Evolutionary conservation across 92 coral and sea anemone species (phyloP).

Genomic region (Virgularia gustaviana): DNA sequence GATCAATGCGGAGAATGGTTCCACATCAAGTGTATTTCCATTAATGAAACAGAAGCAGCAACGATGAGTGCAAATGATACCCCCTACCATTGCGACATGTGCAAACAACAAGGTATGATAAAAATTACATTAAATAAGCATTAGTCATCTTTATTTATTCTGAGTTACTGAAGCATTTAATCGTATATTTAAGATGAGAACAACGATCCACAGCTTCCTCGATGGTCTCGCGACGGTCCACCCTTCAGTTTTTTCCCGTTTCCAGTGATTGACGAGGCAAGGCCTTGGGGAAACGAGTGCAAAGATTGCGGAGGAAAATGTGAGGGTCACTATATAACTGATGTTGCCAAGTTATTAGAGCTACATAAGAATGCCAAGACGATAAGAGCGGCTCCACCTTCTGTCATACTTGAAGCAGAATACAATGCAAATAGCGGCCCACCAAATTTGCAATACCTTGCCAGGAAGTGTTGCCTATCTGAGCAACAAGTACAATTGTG

Average conservation of each 20-base stretch:
- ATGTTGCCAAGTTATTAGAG: constrained; percentile 44
- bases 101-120: constrained; percentile 11
- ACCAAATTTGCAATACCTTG: constrained; percentile 27
- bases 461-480: constrained; percentile 55
- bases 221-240: constrained; percentile 62
- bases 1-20: no score
- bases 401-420: constrained; percentile 52
- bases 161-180: no score
- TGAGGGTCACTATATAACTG: constrained; percentile 63
- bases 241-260: constrained; percentile 53
- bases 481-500: constrained; percentile 49
- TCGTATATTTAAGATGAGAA: no score
- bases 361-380: constrained; percentile 46
- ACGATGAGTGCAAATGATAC: constrained; percentile 44
- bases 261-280: constrained; percentile 58
- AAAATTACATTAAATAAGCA: no score
- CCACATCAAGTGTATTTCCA: constrained; percentile 52
- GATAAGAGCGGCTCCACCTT: constrained; percentile 48
- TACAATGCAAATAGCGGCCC: constrained; percentile 37
- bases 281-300: constrained; percentile 56
- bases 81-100: constrained; percentile 38
- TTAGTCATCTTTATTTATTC: no score
- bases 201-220: constrained; percentile 35
- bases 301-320: constrained; percentile 52
- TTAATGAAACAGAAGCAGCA: constrained; percentile 32